phyloP scores from a whole-genome alignment of 2,113 vertebrate species.

The Aythya baeri region DNA sequence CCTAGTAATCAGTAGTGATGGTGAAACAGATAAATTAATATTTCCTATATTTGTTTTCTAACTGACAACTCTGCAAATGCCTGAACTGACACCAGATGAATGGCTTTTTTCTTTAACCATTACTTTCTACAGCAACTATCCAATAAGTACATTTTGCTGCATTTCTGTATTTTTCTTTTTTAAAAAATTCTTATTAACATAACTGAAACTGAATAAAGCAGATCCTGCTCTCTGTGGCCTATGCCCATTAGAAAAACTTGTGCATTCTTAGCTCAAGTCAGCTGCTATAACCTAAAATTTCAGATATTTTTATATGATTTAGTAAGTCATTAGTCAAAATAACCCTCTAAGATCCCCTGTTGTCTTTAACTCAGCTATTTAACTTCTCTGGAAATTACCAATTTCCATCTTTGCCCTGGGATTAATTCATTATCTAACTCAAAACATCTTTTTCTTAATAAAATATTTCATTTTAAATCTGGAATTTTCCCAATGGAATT shows the following conservation, averaged over 20 bases:
- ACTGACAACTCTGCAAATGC: conserved; percentile 52
- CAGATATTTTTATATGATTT: conserved; percentile 7
- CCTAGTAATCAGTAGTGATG: conserved; percentile 68
- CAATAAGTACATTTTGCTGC: conserved; percentile 1
- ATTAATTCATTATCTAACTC: not conserved
- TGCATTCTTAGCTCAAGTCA: not conserved
- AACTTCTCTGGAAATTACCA: not conserved
- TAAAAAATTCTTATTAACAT: not conserved
- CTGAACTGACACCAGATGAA: conserved; percentile 51
- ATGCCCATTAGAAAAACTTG: not conserved
- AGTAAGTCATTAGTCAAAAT: not conserved
- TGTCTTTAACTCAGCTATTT: conserved; percentile 29
- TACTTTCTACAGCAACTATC: conserved; percentile 16
- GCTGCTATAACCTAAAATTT: conserved; percentile 24
- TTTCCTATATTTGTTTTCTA: conserved; percentile 65
- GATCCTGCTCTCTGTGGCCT: not conserved
- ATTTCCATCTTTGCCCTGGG: not conserved
- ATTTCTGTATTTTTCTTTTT: not conserved
- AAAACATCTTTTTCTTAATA: conserved; percentile 2
- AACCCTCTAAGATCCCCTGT: not conserved
- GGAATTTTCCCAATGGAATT: conserved; percentile 34
- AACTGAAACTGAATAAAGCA: conserved; percentile 4
- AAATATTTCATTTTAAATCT: conserved; percentile 20
- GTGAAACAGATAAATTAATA: conserved; percentile 74
- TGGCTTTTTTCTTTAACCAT: conserved; percentile 10